These are phyloP conservation scores for Coregonus clupeaformis DNA, from an alignment of 2,113 vertebrate species.

Conservation along the genomic window DNA sequence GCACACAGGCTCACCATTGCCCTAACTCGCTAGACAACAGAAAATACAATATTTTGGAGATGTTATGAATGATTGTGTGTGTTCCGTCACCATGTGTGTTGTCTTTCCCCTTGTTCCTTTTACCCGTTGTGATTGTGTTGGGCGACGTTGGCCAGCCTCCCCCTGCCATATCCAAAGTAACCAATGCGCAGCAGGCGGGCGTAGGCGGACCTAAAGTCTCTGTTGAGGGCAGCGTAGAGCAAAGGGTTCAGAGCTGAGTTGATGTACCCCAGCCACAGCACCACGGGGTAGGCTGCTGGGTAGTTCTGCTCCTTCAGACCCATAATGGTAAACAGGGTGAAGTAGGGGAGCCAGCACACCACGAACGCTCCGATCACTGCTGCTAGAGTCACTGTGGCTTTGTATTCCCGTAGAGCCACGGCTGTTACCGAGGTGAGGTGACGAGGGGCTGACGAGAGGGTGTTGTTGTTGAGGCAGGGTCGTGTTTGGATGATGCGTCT, in stretches of 20 bases:
- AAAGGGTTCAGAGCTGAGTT: slow-evolving; percentile 95
- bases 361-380: slow-evolving; percentile 84
- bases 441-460: slow-evolving; percentile 29
- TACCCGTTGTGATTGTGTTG: slow-evolving; percentile 43
- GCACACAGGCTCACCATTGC: not conserved
- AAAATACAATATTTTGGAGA: not conserved
- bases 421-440: slow-evolving; percentile 57
- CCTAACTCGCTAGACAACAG: not conserved
- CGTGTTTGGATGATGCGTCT: slow-evolving; percentile 79
- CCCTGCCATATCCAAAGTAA: slow-evolving; percentile 39
- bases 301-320: slow-evolving; percentile 70
- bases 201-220: slow-evolving; percentile 86
- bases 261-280: slow-evolving; percentile 88
- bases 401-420: slow-evolving; percentile 77
- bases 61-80: not conserved
- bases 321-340: slow-evolving; percentile 81
- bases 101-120: slow-evolving; percentile 32
- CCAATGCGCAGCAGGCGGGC: slow-evolving; percentile 74
- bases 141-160: slow-evolving; percentile 41
- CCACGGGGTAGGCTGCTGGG: slow-evolving; percentile 55
- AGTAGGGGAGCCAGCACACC: slow-evolving; percentile 89
- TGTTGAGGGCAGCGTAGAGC: slow-evolving; percentile 87
- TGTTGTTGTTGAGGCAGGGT: slow-evolving; percentile 56
- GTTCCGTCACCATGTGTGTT: not conserved
- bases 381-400: slow-evolving; percentile 75